Evolutionary conservation across 2,888 invertebrate species (phyloP), one percentile per base, ranked within the genome.

Genomic region (Megamerina dolium): DNA sequence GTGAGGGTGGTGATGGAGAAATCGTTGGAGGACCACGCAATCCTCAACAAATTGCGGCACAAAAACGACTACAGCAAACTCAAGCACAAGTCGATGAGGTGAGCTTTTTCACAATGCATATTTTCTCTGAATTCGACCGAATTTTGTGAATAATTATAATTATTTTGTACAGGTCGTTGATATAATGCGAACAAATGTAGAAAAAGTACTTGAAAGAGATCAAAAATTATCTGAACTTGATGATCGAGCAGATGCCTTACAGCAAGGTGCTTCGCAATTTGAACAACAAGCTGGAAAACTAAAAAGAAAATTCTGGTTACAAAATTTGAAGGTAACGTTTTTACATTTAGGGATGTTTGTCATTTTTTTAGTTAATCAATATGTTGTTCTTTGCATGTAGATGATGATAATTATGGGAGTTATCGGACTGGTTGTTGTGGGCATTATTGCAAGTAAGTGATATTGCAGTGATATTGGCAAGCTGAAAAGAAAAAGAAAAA

Each of bases 241-340:
- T 66, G 90, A 93, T 71, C 80, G 95, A 77, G 94, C 95, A 66
- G 95, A 95, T 77, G 94, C 92, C 46, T 74, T 93, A 44, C 91
- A 93, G 66, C 87, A 92, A 68, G 92, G 92, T 32, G 93, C 93
- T 39, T 93, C 94, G 63, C 91, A 95, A 64, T 96, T 96, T 70
- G 95, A 95, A 71, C 93, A 94, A 61, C 92, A 93, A 70, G 94
- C 95, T 47, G 94, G 94, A 61, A 94, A 94, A 76, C 78, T 95
- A 70, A 95, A 95, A 75, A 81, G 92, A 68, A 95, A 95, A 75
- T 94, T 90, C 71, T 96, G 95, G 95, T 83, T 93, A 82, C 92
- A 95, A 74, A 96, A 96, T 74, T 77, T 94, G 64, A 95, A 95
- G 81, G 83, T 83, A 66, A 35, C 37, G 8, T 23, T n/a, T 5